phyloP scores from a whole-genome alignment of 2,797 vertebrate species.

The Falco naumanni region DNA sequence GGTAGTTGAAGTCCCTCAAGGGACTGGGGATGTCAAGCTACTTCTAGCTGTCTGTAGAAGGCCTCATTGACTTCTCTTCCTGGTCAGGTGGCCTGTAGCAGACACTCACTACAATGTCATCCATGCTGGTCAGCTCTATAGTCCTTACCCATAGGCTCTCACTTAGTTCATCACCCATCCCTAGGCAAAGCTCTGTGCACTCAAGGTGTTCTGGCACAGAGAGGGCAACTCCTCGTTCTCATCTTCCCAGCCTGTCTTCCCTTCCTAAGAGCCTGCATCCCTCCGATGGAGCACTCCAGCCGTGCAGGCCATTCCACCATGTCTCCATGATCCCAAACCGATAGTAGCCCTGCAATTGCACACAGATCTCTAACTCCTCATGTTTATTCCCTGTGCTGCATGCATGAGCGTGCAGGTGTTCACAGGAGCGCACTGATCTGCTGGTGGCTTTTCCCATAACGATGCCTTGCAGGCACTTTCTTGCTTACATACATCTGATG shows the following conservation, averaged over 20 bases:
- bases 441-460: neutral
- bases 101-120: neutral
- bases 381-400: neutral
- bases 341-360: neutral
- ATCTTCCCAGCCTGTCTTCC: neutral
- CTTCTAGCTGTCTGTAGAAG: neutral
- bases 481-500: neutral
- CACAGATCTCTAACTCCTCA: neutral
- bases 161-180: neutral
- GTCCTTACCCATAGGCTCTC: neutral
- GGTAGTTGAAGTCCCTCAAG: too few species aligned
- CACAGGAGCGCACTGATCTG: rapidly evolving
- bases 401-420: neutral
- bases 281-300: neutral
- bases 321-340: neutral
- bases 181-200: neutral
- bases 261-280: neutral
- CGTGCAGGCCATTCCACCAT: neutral
- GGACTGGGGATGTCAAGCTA: neutral
- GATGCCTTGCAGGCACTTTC: neutral
- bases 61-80: neutral
- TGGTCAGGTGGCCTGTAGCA: neutral
- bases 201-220: neutral
- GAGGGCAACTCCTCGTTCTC: neutral
- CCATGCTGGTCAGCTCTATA: neutral